Conservation (phyloP, 2,113 vertebrate species). For the Gambusia holbrooki region DNA sequence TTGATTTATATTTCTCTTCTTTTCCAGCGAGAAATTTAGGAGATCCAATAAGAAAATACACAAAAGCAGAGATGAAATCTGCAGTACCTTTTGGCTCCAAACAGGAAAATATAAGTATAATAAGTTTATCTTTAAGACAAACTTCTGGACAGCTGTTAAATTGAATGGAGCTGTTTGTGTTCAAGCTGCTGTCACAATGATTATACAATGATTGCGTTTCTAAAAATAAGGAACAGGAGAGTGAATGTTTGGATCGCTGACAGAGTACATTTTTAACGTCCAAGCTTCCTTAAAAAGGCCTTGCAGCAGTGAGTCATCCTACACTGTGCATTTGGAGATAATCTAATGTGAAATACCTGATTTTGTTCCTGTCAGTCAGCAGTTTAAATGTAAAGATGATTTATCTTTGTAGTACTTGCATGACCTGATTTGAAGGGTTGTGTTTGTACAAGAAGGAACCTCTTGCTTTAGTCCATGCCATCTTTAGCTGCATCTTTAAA, state of each 20-base stretch:
- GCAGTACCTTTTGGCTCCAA: not conserved
- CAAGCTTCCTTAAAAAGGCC: conserved; percentile 57
- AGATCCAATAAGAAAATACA: conserved; percentile 4
- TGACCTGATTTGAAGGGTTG: not conserved
- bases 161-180: not conserved
- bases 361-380: not conserved
- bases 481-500: not conserved
- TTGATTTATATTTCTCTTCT: conserved; percentile 22
- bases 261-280: conserved; percentile 45
- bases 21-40: conserved; percentile 29
- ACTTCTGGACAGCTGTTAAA: not conserved
- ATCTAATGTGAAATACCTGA: conserved; percentile 13
- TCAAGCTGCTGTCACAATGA: conserved; percentile 13
- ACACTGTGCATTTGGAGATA: conserved; percentile 4
- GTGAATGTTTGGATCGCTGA: conserved; percentile 43
- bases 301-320: conserved; percentile 20
- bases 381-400: not conserved
- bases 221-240: conserved; percentile 58
- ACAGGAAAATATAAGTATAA: not conserved
- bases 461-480: not conserved
- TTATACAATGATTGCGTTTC: conserved; percentile 41
- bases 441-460: conserved; percentile 1
- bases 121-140: not conserved
- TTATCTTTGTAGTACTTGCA: not conserved
- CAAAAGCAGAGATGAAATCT: conserved; percentile 10